These are phyloP conservation scores for Melanotaenia duboulayi DNA, from an alignment of 2,113 vertebrate genomes.

Conservation along the genomic window DNA sequence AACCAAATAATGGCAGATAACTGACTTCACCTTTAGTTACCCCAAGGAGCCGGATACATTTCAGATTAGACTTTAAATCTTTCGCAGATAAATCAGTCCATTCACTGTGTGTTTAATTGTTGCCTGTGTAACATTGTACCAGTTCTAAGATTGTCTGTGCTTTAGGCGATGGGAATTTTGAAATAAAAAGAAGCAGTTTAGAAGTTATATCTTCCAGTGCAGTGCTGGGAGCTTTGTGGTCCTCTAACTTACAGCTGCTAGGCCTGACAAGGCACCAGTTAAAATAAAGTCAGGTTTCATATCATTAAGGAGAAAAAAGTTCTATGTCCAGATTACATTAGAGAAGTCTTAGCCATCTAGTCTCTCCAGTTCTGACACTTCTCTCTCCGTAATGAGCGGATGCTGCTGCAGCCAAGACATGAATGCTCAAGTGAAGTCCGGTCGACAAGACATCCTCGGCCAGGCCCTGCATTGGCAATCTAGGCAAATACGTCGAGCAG, in stretches of 20 bases:
- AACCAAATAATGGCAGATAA: conserved; percentile 79
- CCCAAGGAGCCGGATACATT: conserved; percentile 66
- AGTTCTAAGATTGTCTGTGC: conserved; percentile 12
- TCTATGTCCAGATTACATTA: conserved; percentile 85
- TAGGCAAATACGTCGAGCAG: conserved; percentile 78
- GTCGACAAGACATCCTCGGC: conserved; percentile 75
- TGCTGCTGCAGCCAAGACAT: conserved; percentile 73
- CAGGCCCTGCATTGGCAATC: conserved; percentile 76
- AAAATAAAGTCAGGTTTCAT: conserved; percentile 78
- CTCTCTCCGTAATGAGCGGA: conserved; percentile 79
- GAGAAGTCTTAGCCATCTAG: conserved; percentile 74
- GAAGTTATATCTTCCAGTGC: conserved; percentile 37
- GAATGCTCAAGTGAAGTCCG: conserved; percentile 83
- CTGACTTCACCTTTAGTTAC: conserved; percentile 76
- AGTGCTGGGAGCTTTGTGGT: conserved; percentile 26
- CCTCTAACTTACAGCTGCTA: conserved; percentile 64
- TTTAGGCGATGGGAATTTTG: conserved; percentile 45
- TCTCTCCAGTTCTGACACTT: conserved; percentile 81
- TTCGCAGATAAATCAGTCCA: conserved; percentile 45
- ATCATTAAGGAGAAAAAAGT: conserved; percentile 83
- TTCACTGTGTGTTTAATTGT: conserved; percentile 68
- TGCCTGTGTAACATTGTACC: conserved; percentile 38
- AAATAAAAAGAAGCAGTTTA: conserved; percentile 45
- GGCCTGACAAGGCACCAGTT: conserved; percentile 72
- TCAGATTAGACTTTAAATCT: conserved; percentile 69